These are phyloP conservation scores for Cranoglanis bouderius DNA, from an alignment of 2,113 vertebrate genomes.

Conservation along the genomic window DNA sequence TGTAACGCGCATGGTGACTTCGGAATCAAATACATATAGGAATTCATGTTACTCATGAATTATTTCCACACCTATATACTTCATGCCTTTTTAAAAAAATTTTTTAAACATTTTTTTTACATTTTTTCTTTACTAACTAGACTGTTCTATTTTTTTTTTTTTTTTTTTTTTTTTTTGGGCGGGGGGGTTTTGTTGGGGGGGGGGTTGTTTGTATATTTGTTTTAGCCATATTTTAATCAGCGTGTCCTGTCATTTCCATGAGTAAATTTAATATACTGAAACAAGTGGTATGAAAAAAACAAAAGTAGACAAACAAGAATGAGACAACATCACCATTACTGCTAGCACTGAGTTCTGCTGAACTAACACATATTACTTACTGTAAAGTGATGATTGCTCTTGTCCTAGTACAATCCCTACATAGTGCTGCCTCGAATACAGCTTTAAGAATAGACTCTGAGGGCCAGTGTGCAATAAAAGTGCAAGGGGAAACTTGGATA, in stretches of 20 bases:
- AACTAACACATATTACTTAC: slow-evolving; percentile 20
- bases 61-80: slow-evolving; percentile 5
- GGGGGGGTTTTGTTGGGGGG: too few species aligned
- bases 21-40: slow-evolving; percentile 59
- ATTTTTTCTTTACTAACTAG: slow-evolving; percentile 6
- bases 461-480: slow-evolving; percentile 36
- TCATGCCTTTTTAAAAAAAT: background rate
- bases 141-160: background rate
- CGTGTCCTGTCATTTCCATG: background rate
- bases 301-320: background rate
- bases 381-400: slow-evolving; percentile 42
- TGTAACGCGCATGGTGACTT: slow-evolving; percentile 66
- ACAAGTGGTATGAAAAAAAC: background rate
- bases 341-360: background rate
- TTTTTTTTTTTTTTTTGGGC: too few species aligned
- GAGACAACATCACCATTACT: background rate
- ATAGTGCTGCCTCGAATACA: slow-evolving; percentile 38
- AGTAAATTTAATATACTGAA: background rate
- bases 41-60: slow-evolving; percentile 43
- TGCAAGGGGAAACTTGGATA: background rate
- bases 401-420: slow-evolving; percentile 32
- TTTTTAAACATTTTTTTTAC: too few species aligned
- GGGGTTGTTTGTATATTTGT: background rate
- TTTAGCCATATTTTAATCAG: background rate
- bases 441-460: slow-evolving; percentile 37